Evolutionary conservation across 2,888 invertebrate genomes (phyloP).

Genomic region (Nemapogon koenigi): DNA sequence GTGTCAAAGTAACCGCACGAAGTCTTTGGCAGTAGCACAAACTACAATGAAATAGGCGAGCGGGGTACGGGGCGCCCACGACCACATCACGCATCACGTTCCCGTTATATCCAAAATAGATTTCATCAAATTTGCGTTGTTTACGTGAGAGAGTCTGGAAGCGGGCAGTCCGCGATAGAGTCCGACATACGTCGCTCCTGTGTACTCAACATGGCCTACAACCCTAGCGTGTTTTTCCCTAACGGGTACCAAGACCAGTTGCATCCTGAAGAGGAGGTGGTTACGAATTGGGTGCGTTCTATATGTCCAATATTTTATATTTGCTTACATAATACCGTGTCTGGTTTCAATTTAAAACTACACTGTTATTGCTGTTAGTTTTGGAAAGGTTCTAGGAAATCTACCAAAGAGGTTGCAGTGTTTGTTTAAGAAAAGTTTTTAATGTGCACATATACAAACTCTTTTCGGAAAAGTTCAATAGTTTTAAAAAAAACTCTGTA

Average conservation of each 20-base stretch:
- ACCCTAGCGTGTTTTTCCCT: conserved; percentile 55
- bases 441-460: too few species aligned
- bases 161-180: conserved; percentile 45
- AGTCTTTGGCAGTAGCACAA: too few species aligned
- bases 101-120: conserved; percentile 62
- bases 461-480: too few species aligned
- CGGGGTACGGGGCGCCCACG: conserved; percentile 42
- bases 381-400: too few species aligned
- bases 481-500: too few species aligned
- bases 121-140: conserved; percentile 58
- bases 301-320: too few species aligned
- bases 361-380: too few species aligned
- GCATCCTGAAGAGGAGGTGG: conserved; percentile 65
- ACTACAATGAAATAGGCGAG: conserved; percentile 6
- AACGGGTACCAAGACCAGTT: conserved; percentile 60
- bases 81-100: conserved; percentile 41
- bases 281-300: conserved; percentile 68
- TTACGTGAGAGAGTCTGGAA: conserved; percentile 52
- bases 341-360: too few species aligned
- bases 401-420: too few species aligned
- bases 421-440: too few species aligned
- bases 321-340: too few species aligned
- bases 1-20: too few species aligned
- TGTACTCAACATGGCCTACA: conserved; percentile 36
- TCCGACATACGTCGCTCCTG: conserved; percentile 38